Conservation (phyloP, 1,140 invertebrate species). For the Platyscapa corneri region DNA sequence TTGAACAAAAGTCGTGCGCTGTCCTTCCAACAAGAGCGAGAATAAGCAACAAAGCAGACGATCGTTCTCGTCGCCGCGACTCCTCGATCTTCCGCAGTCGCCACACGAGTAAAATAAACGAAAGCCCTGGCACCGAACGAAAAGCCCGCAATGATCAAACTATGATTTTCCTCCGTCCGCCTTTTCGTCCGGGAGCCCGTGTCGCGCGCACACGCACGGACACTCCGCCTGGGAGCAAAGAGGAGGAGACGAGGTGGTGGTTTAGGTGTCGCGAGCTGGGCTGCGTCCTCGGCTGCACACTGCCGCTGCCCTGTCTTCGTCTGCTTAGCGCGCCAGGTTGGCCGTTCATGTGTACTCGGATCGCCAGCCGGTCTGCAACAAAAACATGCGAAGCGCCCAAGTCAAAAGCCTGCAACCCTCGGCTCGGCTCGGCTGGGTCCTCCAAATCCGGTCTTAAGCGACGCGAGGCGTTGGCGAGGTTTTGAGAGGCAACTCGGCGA, state of each 20-base stretch:
- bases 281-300: constrained; percentile 64
- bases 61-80: not conserved
- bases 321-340: constrained; percentile 38
- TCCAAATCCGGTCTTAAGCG: not conserved
- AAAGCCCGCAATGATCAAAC: not conserved
- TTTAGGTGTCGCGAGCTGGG: constrained; percentile 61
- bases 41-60: constrained; percentile 3
- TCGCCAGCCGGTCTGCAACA: constrained; percentile 74
- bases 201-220: not conserved
- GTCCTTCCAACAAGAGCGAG: not conserved
- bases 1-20: constrained; percentile 16
- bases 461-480: no score
- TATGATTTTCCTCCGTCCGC: not conserved
- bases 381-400: constrained; percentile 42
- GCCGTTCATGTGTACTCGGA: constrained; percentile 75
- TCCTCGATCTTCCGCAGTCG: not conserved
- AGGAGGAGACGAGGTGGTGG: not conserved
- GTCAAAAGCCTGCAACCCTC: not conserved
- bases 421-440: not conserved
- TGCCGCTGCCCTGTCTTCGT: constrained; percentile 43
- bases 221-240: not conserved
- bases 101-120: not conserved
- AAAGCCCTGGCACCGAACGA: not conserved
- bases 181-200: not conserved
- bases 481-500: no score